Conservation (phyloP, 2,888 invertebrate genomes). For the Lasioglossum morio region DNA sequence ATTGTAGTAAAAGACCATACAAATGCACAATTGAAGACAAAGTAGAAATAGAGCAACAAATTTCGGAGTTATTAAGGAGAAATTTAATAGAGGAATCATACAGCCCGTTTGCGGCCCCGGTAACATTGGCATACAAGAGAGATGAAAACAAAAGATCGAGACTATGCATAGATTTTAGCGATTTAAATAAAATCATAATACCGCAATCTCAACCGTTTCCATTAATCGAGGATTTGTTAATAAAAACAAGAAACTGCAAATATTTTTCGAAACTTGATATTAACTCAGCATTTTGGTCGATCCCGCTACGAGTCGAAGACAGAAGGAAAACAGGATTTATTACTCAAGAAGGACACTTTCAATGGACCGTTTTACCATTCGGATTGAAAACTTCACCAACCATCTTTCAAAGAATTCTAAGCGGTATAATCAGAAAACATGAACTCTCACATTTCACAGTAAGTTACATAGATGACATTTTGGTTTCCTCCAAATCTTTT, state of each 20-base stretch:
- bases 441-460: neutral
- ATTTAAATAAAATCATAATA: neutral
- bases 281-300: slow-evolving; percentile 71
- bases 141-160: neutral
- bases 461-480: slow-evolving; percentile 58
- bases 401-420: slow-evolving; percentile 26
- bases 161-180: neutral
- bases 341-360: neutral
- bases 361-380: neutral
- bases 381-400: slow-evolving; percentile 15
- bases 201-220: neutral
- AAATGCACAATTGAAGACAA: neutral
- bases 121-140: neutral
- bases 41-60: neutral
- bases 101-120: too few relatives aligned
- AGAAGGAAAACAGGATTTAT: slow-evolving; percentile 18
- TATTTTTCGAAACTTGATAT: slow-evolving; percentile 19
- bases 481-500: slow-evolving; percentile 62
- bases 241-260: slow-evolving; percentile 25
- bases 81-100: neutral
- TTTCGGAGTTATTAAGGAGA: neutral
- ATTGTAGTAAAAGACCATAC: neutral
- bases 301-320: slow-evolving; percentile 50
- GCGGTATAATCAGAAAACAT: slow-evolving; percentile 10
- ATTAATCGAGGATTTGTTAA: neutral